A percentile compares a stretch with the other conserved stretches of the same genome.
Evolutionary conservation across 2,113 vertebrate genomes (phyloP).

Genomic region (Pachypanchax playfairii): DNA sequence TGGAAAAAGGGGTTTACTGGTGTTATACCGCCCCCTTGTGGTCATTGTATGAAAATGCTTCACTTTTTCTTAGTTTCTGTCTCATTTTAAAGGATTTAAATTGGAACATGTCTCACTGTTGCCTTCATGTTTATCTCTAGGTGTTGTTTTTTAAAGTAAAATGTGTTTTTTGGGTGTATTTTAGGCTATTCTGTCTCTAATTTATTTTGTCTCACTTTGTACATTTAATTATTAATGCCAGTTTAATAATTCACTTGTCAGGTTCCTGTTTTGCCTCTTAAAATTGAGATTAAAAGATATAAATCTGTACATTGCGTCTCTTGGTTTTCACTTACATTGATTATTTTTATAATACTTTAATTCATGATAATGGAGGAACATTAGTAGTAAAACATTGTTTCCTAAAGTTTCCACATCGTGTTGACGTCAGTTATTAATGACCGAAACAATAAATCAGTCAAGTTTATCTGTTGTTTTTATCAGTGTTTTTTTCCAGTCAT

Average conservation of each 20-base stretch:
- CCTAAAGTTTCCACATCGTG: not conserved
- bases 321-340: constrained; percentile 14
- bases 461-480: too few species aligned
- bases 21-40: constrained; percentile 61
- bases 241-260: constrained; percentile 8
- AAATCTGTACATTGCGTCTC: constrained; percentile 5
- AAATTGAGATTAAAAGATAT: constrained; percentile 42
- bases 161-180: constrained; percentile 9
- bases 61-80: constrained; percentile 26
- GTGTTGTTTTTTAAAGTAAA: not conserved
- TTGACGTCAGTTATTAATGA: not conserved
- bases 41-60: constrained; percentile 33
- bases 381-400: not conserved
- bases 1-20: constrained; percentile 28
- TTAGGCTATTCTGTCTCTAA: constrained; percentile 12
- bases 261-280: constrained; percentile 18
- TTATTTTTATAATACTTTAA: not conserved
- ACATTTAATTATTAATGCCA: constrained; percentile 12
- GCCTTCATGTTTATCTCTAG: not conserved
- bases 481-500: too few species aligned
- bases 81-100: not conserved
- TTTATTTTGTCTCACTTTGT: constrained; percentile 23
- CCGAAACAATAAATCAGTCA: not conserved
- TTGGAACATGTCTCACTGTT: constrained; percentile 13
- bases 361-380: not conserved